Conservation (phyloP, 2,888 invertebrate species). For the Euplexia lucipara region DNA sequence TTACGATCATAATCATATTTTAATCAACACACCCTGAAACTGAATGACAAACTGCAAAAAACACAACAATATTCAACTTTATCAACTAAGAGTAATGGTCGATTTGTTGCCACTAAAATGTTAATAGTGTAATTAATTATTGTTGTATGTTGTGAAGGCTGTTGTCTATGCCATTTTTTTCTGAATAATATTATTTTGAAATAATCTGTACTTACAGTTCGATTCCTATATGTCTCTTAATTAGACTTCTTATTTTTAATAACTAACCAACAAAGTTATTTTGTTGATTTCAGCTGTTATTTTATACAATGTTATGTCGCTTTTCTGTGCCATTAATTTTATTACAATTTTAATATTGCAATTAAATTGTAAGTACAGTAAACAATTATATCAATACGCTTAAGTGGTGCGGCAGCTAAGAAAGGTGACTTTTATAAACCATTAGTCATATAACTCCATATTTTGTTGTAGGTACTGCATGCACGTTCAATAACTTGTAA, state of each 20-base stretch:
- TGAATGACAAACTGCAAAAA: no score
- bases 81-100: no score
- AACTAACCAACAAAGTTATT: constrained; percentile 9
- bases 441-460: constrained; percentile 5
- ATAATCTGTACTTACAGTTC: constrained; percentile 67
- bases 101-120: constrained; percentile 30
- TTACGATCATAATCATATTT: no score
- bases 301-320: background rate
- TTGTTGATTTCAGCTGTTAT: background rate
- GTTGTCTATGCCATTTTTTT: constrained; percentile 75
- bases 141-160: constrained; percentile 75
- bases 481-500: constrained; percentile 18
- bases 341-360: constrained; percentile 17
- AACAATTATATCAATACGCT: constrained; percentile 57
- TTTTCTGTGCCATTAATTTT: constrained; percentile 46
- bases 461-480: constrained; percentile 38
- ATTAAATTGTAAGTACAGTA: constrained; percentile 63
- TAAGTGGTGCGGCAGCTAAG: constrained; percentile 64
- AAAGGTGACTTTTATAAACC: constrained; percentile 22
- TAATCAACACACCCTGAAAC: no score
- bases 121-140: constrained; percentile 50
- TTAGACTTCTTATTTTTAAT: no score
- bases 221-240: constrained; percentile 23
- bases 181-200: constrained; percentile 62
- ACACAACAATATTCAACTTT: no score